These are phyloP conservation scores for Gryllus bimaculatus DNA, from an alignment of 1,140 invertebrate genomes.

Conservation along the genomic window DNA sequence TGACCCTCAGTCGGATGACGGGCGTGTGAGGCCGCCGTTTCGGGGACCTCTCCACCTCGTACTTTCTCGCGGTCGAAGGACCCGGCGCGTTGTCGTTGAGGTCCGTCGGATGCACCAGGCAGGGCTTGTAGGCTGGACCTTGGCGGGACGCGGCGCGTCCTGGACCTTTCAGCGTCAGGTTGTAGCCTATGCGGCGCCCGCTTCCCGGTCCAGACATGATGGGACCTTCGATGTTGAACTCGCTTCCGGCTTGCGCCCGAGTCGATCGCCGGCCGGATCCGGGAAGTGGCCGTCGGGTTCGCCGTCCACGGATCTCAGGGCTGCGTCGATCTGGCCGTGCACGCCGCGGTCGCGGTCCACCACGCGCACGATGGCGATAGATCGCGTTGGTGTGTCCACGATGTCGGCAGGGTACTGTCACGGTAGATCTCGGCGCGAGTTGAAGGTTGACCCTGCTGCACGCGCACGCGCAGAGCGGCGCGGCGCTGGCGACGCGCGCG, in stretches of 20 bases:
- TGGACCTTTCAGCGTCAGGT: constrained; percentile 75
- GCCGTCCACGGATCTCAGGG: constrained; percentile 79
- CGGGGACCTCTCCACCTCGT: constrained; percentile 77
- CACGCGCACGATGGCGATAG: constrained; percentile 81
- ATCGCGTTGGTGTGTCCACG: constrained; percentile 75
- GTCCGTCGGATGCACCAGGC: constrained; percentile 66
- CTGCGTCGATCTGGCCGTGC: constrained; percentile 71
- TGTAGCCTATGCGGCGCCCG: constrained; percentile 68
- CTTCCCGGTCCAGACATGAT: constrained; percentile 65
- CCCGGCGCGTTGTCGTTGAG: constrained; percentile 75
- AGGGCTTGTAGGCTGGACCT: constrained; percentile 64
- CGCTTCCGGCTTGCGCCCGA: constrained; percentile 41
- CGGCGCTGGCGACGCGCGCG: constrained; percentile 52
- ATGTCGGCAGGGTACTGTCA: constrained; percentile 70
- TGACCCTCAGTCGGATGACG: constrained; percentile 74
- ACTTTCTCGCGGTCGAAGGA: constrained; percentile 82
- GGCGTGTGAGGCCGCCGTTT: constrained; percentile 85
- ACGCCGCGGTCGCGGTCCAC: constrained; percentile 71
- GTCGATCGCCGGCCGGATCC: constrained; percentile 47
- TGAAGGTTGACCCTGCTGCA: constrained; percentile 78
- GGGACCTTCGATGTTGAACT: constrained; percentile 67
- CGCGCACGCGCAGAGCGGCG: constrained; percentile 63
- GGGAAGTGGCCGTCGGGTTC: constrained; percentile 82
- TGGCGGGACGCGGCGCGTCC: constrained; percentile 73
- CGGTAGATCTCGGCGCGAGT: constrained; percentile 73